Percentiles rank a stretch among this genome's conserved stretches.
phyloP scores from a whole-genome alignment of 2,113 vertebrate species.

The Pangasianodon hypophthalmus region DNA sequence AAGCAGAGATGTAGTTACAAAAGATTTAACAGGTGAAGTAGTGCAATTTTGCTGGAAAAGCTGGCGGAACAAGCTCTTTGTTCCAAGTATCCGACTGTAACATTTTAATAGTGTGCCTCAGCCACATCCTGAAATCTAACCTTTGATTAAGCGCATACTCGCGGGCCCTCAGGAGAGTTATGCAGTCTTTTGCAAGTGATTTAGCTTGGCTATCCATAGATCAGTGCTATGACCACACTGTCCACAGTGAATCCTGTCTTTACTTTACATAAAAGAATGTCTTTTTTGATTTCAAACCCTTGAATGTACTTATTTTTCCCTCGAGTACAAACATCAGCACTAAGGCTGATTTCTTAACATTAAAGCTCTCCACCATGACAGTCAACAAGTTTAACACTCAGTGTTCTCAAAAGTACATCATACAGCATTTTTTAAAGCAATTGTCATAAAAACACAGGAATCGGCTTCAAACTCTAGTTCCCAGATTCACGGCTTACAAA shows the following conservation, averaged over 20 bases:
- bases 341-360: neutral
- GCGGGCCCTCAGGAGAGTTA: constrained; percentile 6
- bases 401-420: neutral
- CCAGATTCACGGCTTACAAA: neutral
- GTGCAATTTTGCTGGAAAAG: constrained; percentile 10
- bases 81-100: constrained; percentile 38
- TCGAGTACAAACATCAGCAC: neutral
- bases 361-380: neutral
- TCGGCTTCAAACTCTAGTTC: neutral
- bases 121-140: constrained; percentile 8
- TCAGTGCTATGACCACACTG: neutral
- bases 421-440: neutral
- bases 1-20: neutral
- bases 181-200: constrained; percentile 13
- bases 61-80: constrained; percentile 6
- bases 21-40: constrained; percentile 21
- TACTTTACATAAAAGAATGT: neutral
- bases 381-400: neutral
- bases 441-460: neutral
- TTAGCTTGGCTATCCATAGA: constrained; percentile 9
- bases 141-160: constrained; percentile 40
- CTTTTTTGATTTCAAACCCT: neutral
- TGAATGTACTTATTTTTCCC: neutral
- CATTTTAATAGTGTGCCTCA: constrained; percentile 42
- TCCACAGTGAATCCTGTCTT: constrained; percentile 1